These are phyloP conservation scores for Thera obeliscata DNA, from an alignment of 2,888 invertebrate genomes.

Conservation along the genomic window DNA sequence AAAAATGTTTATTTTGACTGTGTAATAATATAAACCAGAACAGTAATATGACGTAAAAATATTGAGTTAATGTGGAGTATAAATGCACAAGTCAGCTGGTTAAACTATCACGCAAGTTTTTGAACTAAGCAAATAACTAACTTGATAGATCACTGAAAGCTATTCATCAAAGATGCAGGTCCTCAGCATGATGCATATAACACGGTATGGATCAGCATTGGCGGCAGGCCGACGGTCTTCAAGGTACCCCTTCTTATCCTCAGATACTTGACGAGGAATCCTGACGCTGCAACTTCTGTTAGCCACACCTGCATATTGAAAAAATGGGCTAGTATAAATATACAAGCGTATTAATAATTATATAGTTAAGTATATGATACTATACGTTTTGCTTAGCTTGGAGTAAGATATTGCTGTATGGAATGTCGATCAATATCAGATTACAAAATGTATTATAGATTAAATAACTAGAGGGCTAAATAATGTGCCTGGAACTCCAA, in stretches of 20 bases:
- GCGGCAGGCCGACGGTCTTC: conserved; percentile 97
- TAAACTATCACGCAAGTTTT: not conserved
- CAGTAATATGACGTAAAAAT: not conserved
- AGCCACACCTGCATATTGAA: conserved; percentile 88
- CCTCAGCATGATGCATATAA: conserved; percentile 90
- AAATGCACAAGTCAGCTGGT: not conserved
- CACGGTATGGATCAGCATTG: conserved; percentile 95
- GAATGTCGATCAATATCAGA: too few relatives aligned
- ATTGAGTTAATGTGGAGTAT: not conserved
- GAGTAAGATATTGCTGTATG: too few relatives aligned
- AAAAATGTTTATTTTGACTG: not conserved
- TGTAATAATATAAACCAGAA: not conserved
- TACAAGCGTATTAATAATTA: too few relatives aligned
- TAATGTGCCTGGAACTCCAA: too few relatives aligned
- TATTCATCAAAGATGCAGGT: conserved; percentile 93
- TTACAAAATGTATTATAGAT: too few relatives aligned
- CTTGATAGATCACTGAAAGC: not conserved
- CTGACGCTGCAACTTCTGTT: conserved; percentile 96
- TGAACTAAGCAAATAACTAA: not conserved
- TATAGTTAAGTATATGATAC: too few relatives aligned
- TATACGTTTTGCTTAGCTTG: too few relatives aligned
- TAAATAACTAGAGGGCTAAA: too few relatives aligned
- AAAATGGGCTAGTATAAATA: conserved; percentile 1
- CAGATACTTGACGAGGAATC: conserved; percentile 95
- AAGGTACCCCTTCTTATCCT: conserved; percentile 95